Evolutionary conservation across 2,888 invertebrate genomes (phyloP), one percentile per base, ranked within the genome.

Genomic region (Prosapia bicincta): DNA sequence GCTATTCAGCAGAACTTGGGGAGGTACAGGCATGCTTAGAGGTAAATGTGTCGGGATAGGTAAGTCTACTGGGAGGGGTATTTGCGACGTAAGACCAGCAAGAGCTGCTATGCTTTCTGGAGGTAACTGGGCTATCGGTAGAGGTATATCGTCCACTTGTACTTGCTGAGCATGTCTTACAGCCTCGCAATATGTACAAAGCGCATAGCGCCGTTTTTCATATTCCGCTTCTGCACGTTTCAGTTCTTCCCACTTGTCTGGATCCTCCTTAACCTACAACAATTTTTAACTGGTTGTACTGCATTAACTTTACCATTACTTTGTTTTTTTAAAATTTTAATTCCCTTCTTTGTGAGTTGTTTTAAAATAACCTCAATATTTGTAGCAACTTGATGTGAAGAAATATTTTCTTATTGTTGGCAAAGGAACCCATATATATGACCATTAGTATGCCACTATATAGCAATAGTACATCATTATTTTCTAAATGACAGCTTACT

Each of bases 81-180:
- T 86, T 81, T 89, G 89, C 75, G 84, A 85, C 1, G 87, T 86
- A 10, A 86, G 74, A 10, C 81, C 82, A n/a, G 80, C 78, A 7
- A 82, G 76, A n/a, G 78, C 79, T 6, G 82, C 79, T 24, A 81
- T 78, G 54, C 80, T 80, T 66, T 82, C 83, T 9, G 81, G 79
- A 78, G 85, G 80, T 23, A 82, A 70, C 72, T 82, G 81, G 9
- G 79, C 75, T 23, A 82, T 81, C 79, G 98, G 98, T 76, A 98
- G 85, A 2, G 98, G 98, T 85, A 98, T 98, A 85, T 98, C 97
- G 85, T 98, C 97, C 2, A 98, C 90, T 78, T 80, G 77, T 0
- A 98, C 98, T 82, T 95, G 93, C 84, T 98, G 97, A 0, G 98
- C 98, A 85, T 95, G 95, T 83, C 94, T 94, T 0, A 98, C 98